phyloP scores from a whole-genome alignment of 2,113 vertebrate species.

The Eurystomus gularis region DNA sequence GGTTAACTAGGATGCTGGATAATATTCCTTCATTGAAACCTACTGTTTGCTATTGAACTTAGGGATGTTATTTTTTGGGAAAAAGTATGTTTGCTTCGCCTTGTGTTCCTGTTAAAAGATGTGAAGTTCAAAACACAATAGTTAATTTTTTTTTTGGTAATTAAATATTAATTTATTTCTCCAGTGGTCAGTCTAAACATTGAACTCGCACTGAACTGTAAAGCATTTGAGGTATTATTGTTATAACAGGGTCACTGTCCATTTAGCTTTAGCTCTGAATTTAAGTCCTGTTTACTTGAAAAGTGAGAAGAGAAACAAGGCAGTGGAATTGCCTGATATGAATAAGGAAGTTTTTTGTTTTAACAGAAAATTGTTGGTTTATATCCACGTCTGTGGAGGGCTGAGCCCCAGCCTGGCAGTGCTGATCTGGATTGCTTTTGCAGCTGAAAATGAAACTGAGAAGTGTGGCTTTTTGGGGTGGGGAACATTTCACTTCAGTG shows the following conservation, averaged over 20 bases:
- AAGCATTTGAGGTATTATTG: not conserved
- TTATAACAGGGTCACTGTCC: constrained; percentile 5
- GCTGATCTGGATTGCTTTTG: not conserved
- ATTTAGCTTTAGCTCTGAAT: not conserved
- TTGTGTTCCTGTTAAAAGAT: not conserved
- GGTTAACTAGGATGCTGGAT: not conserved
- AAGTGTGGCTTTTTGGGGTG: not conserved
- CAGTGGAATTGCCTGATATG: not conserved
- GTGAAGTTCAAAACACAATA: not conserved
- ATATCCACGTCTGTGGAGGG: not conserved
- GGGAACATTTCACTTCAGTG: not conserved
- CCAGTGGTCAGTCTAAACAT: not conserved
- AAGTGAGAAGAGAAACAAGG: not conserved
- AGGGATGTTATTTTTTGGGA: not conserved
- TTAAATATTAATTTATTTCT: constrained; percentile 14
- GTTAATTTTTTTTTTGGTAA: constrained; percentile 17
- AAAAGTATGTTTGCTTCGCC: not conserved
- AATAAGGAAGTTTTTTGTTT: not conserved
- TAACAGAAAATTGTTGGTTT: not conserved
- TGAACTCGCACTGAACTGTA: not conserved
- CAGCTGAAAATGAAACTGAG: not conserved
- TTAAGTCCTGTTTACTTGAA: not conserved
- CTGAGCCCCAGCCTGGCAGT: not conserved
- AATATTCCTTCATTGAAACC: not conserved
- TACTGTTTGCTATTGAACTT: not conserved